Conservation (phyloP, 1,140 invertebrate species). For the Drepana arcuata region DNA sequence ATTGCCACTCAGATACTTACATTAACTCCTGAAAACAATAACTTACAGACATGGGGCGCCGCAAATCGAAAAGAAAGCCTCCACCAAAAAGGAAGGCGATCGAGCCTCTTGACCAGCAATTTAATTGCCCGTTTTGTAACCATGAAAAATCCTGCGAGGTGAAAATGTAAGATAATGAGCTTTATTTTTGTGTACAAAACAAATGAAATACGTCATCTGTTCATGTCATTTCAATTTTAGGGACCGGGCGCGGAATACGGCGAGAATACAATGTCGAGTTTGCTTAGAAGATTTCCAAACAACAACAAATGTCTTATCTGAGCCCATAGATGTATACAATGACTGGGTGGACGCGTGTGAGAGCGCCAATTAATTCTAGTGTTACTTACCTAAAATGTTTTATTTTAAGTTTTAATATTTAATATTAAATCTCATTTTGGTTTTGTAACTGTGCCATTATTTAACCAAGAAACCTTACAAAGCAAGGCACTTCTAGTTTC, state of each 20-base stretch:
- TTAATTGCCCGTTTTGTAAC: slow-evolving; percentile 99
- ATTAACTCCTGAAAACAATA: no score
- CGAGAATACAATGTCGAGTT: slow-evolving; percentile 93
- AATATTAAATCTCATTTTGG: no score
- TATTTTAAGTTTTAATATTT: slow-evolving; percentile 25
- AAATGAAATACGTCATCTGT: no score
- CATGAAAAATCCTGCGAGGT: slow-evolving; percentile 99
- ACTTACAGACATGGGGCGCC: slow-evolving; percentile 83
- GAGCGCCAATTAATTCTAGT: slow-evolving; percentile 57
- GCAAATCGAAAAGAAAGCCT: slow-evolving; percentile 97
- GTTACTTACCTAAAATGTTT: slow-evolving; percentile 17
- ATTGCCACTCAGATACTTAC: no score
- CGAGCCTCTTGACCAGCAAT: slow-evolving; percentile 94
- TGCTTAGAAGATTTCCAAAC: slow-evolving; percentile 98
- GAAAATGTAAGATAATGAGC: slow-evolving; percentile 99
- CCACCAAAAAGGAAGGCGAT: slow-evolving; percentile 95
- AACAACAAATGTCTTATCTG: slow-evolving; percentile 95
- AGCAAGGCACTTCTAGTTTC: no score
- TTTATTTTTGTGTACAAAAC: no score
- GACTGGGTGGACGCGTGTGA: slow-evolving; percentile 99
- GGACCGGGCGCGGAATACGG: slow-evolving; percentile 94
- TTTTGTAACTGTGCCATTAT: no score
- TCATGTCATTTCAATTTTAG: no score
- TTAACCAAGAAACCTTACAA: no score
- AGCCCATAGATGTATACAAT: slow-evolving; percentile 98